Evolutionary conservation across 2,113 vertebrate genomes (phyloP).

Genomic region (Nothoprocta perdicaria): DNA sequence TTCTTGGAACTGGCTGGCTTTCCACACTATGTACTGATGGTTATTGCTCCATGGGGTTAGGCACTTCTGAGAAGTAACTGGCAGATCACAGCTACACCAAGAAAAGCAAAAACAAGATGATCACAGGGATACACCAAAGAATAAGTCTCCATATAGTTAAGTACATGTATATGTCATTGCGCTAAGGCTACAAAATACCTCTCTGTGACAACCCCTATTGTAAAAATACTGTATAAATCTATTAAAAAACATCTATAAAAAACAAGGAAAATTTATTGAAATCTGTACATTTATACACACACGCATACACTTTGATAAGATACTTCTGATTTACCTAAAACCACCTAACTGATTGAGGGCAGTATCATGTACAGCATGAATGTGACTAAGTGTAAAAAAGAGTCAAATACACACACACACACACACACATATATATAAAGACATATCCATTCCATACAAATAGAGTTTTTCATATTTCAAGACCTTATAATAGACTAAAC

Average conservation of each 20-base stretch:
- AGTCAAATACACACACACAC: background rate
- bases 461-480: background rate
- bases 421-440: background rate
- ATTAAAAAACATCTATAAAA: background rate
- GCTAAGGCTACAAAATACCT: background rate
- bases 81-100: background rate
- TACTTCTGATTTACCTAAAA: background rate
- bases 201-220: background rate
- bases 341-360: background rate
- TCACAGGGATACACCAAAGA: background rate
- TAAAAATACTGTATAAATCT: background rate
- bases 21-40: background rate
- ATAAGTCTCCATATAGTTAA: background rate
- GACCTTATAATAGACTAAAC: background rate
- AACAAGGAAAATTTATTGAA: background rate
- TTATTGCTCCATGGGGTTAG: background rate
- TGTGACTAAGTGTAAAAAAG: background rate
- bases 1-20: background rate
- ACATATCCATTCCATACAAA: background rate
- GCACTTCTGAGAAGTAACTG: background rate
- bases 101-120: background rate
- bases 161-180: background rate
- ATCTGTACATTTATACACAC: background rate
- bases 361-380: background rate
- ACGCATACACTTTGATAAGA: background rate